Evolutionary conservation across 2,113 vertebrate species (phyloP).

Genomic region (Oncorhynchus keta): DNA sequence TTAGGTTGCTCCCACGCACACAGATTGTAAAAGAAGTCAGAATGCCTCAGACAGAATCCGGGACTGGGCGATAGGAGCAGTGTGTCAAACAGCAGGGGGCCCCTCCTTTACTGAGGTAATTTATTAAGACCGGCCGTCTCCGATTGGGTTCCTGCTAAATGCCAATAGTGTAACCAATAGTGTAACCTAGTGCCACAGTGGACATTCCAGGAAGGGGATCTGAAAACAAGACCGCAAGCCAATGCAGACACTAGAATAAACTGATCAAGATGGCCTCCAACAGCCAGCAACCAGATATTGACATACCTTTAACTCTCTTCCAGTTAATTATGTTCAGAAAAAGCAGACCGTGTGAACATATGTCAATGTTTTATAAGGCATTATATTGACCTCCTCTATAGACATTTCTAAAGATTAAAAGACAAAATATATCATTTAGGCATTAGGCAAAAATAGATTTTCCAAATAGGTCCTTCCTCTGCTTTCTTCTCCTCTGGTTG

Average conservation of each 20-base stretch:
- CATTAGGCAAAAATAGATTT: neutral
- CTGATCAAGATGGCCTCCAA: constrained; percentile 16
- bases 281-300: neutral
- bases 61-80: neutral
- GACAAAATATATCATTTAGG: neutral
- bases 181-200: constrained; percentile 59
- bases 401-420: neutral
- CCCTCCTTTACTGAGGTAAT: constrained; percentile 60
- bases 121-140: constrained; percentile 51
- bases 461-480: neutral
- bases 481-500: neutral
- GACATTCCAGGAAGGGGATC: constrained; percentile 43
- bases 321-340: neutral
- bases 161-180: constrained; percentile 66
- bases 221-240: constrained; percentile 39
- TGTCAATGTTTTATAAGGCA: neutral
- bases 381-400: neutral
- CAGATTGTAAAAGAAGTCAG: neutral
- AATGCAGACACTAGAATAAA: constrained; percentile 26
- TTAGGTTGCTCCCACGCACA: neutral
- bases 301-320: neutral
- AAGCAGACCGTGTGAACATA: neutral
- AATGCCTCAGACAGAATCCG: neutral
- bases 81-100: constrained; percentile 45
- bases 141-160: constrained; percentile 68